phyloP scores from a whole-genome alignment of 1,140 invertebrate species.

The Neodiprion virginianus region DNA sequence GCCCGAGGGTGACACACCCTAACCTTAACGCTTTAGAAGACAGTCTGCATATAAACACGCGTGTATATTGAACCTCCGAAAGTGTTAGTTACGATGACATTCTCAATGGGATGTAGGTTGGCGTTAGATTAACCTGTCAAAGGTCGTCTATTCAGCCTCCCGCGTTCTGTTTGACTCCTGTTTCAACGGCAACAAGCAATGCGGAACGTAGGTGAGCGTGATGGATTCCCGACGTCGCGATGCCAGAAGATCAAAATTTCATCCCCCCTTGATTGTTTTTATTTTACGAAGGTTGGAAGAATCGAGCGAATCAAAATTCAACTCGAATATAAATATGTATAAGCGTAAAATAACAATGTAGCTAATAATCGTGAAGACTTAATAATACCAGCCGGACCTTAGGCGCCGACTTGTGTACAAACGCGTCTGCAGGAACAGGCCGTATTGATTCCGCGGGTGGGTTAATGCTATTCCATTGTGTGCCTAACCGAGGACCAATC shows the following conservation, averaged over 20 bases:
- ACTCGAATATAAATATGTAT: not conserved
- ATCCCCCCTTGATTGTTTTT: too few relatives aligned
- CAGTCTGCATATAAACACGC: not conserved
- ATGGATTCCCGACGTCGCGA: too few relatives aligned
- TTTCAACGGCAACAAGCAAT: too few relatives aligned
- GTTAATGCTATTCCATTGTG: not conserved
- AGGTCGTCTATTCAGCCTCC: not conserved
- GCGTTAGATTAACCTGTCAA: slow-evolving; percentile 1
- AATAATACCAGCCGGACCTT: too few relatives aligned
- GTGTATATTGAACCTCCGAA: not conserved
- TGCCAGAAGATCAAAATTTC: too few relatives aligned
- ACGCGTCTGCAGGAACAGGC: too few relatives aligned
- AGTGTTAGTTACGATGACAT: not conserved
- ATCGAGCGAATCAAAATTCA: not conserved
- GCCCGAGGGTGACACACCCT: not conserved
- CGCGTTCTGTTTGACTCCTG: too few relatives aligned
- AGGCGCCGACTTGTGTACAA: too few relatives aligned
- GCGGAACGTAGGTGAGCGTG: too few relatives aligned
- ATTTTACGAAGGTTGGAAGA: too few relatives aligned
- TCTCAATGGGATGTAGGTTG: not conserved
- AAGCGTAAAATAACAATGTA: not conserved
- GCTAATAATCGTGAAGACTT: not conserved
- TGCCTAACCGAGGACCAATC: not conserved
- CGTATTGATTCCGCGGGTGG: not conserved
- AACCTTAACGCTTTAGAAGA: not conserved